These are phyloP conservation scores for Zeus faber DNA, from an alignment of 2,113 vertebrate species.

Conservation along the genomic window DNA sequence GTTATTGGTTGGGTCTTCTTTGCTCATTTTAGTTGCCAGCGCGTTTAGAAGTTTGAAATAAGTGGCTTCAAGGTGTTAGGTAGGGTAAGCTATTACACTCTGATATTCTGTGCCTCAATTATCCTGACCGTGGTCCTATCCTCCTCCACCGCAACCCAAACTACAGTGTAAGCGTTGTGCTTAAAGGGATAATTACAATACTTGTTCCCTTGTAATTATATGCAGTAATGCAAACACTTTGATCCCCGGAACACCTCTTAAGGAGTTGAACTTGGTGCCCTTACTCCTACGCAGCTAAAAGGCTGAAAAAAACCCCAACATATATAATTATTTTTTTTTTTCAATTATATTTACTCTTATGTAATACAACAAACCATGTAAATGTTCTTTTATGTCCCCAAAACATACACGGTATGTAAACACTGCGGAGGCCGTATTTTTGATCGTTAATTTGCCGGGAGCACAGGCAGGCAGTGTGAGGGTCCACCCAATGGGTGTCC, in stretches of 20 bases:
- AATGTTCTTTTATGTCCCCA: constrained; percentile 12
- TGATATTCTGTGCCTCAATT: constrained; percentile 44
- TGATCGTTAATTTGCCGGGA: constrained; percentile 24
- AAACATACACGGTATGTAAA: constrained; percentile 14
- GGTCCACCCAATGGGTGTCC: constrained; percentile 52
- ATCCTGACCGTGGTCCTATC: constrained; percentile 56
- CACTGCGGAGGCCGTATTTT: constrained; percentile 17
- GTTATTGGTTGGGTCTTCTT: no score
- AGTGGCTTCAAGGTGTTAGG: no score
- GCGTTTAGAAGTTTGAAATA: no score
- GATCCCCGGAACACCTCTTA: constrained; percentile 60
- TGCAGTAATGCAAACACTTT: constrained; percentile 53
- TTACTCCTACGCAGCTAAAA: constrained; percentile 41
- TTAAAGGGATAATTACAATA: constrained; percentile 63
- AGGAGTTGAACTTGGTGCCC: constrained; percentile 57
- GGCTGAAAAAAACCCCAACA: constrained; percentile 36
- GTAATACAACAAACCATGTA: background rate
- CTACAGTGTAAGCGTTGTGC: constrained; percentile 65
- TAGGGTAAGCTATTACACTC: background rate
- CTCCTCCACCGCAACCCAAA: constrained; percentile 60
- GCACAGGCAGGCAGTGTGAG: constrained; percentile 26
- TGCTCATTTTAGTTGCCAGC: no score
- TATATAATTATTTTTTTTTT: no score
- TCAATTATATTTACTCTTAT: constrained; percentile 1
- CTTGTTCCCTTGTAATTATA: constrained; percentile 62